These are phyloP conservation scores for Gymnorhina tibicen DNA, from an alignment of 2,113 vertebrate genomes.

Conservation along the genomic window DNA sequence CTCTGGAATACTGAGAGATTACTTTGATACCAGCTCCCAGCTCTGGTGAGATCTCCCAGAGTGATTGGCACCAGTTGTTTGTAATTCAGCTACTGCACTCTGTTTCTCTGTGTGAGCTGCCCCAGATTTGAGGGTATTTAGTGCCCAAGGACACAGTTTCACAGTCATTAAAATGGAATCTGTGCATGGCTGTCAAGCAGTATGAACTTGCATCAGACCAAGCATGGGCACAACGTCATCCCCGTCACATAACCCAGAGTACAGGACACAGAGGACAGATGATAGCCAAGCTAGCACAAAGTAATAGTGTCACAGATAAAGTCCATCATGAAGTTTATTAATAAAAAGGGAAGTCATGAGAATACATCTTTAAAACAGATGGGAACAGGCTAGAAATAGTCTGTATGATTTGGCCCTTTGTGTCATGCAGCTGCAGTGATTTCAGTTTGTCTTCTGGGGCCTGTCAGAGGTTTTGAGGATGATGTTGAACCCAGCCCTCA, in stretches of 20 bases:
- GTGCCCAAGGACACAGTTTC: not conserved
- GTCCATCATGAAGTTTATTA: not conserved
- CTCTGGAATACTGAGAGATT: not conserved
- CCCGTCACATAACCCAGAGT: not conserved
- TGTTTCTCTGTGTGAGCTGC: not conserved
- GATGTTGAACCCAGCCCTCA: not conserved
- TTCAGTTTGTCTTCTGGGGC: not conserved
- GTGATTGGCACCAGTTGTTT: not conserved
- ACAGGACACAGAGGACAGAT: not conserved
- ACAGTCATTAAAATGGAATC: not conserved
- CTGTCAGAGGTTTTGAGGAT: not conserved
- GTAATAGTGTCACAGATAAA: not conserved
- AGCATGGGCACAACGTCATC: fast-evolving
- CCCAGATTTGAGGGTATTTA: not conserved
- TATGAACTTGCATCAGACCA: not conserved
- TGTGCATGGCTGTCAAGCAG: not conserved
- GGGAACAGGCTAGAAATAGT: not conserved
- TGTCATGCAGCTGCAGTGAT: not conserved
- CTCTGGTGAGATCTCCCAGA: not conserved
- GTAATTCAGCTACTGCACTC: not conserved
- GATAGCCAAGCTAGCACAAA: not conserved
- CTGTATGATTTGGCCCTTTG: not conserved
- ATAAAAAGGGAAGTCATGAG: not conserved
- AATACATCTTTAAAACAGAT: not conserved
- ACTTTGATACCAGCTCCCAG: not conserved